phyloP scores from a whole-genome alignment of 2,797 vertebrate species.

The Argya squamiceps region DNA sequence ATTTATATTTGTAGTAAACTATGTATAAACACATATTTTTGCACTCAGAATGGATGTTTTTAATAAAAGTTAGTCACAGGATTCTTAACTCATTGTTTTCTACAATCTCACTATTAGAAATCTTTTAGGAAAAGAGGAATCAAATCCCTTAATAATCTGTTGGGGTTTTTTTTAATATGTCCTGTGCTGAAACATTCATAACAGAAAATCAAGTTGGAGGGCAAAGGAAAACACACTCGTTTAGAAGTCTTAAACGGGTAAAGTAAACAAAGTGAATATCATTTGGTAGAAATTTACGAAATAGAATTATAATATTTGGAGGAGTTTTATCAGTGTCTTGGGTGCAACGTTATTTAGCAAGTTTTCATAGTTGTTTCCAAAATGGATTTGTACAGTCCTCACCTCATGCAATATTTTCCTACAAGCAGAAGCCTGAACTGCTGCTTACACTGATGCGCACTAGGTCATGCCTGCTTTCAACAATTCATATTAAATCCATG shows the following conservation, averaged over 20 bases:
- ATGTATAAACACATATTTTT: not conserved
- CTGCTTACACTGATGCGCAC: not conserved
- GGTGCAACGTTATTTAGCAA: not conserved
- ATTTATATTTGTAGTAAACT: conserved; percentile 7
- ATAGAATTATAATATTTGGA: not conserved
- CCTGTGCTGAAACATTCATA: not conserved
- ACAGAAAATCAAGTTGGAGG: not conserved
- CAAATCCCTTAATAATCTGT: not conserved
- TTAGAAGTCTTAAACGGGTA: not conserved
- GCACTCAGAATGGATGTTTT: not conserved
- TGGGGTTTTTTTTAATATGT: not conserved
- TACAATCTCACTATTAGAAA: not conserved
- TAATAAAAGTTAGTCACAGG: not conserved
- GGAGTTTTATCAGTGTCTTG: not conserved
- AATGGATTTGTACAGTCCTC: not conserved
- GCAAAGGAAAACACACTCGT: not conserved
- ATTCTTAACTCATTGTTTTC: conserved; percentile 14
- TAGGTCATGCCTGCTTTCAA: conserved; percentile 20
- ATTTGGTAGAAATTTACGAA: not conserved
- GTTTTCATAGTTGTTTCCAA: not conserved
- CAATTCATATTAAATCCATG: conserved; percentile 39
- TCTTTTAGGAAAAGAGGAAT: not conserved
- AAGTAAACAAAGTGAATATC: not conserved
- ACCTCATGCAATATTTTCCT: not conserved
- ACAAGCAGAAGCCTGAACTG: not conserved